Conservation (phyloP, 2,797 vertebrate genomes). For the Haliaeetus albicilla region DNA sequence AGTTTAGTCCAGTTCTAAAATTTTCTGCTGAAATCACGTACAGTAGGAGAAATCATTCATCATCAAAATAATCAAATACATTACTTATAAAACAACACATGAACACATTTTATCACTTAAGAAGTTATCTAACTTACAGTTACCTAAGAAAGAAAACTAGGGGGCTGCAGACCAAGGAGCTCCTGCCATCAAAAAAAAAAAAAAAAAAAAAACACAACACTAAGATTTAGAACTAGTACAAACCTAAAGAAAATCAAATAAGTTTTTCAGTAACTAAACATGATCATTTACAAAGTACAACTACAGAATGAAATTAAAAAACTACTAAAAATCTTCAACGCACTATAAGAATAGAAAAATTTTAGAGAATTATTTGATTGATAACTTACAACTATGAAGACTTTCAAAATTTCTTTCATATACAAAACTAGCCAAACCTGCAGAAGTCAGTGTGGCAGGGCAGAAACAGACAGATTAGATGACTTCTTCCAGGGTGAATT, state of each 20-base stretch:
- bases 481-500: not conserved
- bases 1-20: not conserved
- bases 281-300: not conserved
- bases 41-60: not conserved
- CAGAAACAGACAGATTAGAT: not conserved
- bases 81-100: not conserved
- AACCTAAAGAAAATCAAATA: constrained; percentile 68
- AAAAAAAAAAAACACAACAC: constrained; percentile 71
- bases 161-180: constrained; percentile 23
- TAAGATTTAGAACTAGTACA: constrained; percentile 74
- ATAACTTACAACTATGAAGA: not conserved
- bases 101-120: not conserved
- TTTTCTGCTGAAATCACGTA: not conserved
- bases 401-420: not conserved
- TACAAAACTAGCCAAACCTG: not conserved
- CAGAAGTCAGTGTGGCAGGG: not conserved
- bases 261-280: constrained; percentile 60
- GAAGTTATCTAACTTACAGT: not conserved
- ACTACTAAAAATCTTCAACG: not conserved
- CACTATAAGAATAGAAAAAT: fast-evolving
- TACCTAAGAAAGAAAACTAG: not conserved
- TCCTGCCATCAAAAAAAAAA: constrained; percentile 43
- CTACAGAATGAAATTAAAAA: not conserved
- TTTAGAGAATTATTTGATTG: not conserved
- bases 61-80: not conserved